A percentile compares a stretch with the other conserved stretches of the same genome.
Evolutionary conservation across 2,797 vertebrate species (phyloP).

Genomic region (Platalea minor): DNA sequence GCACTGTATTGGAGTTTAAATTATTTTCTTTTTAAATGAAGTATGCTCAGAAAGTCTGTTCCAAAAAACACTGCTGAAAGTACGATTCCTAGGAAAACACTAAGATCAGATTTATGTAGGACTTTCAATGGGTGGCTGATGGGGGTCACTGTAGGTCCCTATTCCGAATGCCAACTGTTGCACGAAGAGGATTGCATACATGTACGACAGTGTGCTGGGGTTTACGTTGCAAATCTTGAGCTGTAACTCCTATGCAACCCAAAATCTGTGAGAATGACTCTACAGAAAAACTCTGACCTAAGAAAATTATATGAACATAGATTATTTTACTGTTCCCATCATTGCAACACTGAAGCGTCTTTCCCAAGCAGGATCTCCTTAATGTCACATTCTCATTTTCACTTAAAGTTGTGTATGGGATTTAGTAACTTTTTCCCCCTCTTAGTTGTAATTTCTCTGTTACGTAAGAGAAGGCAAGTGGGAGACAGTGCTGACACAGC

Average conservation of each 20-base stretch:
- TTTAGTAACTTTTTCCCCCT: background rate
- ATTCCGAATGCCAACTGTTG: background rate
- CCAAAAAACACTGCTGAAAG: background rate
- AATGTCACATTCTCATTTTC: background rate
- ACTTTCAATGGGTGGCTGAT: background rate
- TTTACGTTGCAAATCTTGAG: background rate
- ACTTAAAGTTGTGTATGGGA: background rate
- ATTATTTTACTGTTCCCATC: background rate
- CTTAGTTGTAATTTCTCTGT: background rate
- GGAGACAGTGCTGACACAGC: background rate
- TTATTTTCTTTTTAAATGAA: background rate
- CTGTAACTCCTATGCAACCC: background rate
- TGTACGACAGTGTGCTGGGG: rapidly evolving
- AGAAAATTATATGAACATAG: background rate
- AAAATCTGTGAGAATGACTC: background rate
- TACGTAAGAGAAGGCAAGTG: background rate
- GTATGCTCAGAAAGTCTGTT: background rate
- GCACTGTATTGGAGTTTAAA: background rate
- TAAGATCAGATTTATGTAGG: background rate
- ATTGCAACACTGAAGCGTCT: background rate
- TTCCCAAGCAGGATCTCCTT: background rate
- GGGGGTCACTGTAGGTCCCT: background rate
- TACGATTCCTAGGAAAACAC: background rate
- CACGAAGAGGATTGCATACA: background rate
- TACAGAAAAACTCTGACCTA: background rate